These are phyloP conservation scores for Rhaphigaster nebulosa DNA, from an alignment of 2,888 invertebrate genomes.

Conservation along the genomic window DNA sequence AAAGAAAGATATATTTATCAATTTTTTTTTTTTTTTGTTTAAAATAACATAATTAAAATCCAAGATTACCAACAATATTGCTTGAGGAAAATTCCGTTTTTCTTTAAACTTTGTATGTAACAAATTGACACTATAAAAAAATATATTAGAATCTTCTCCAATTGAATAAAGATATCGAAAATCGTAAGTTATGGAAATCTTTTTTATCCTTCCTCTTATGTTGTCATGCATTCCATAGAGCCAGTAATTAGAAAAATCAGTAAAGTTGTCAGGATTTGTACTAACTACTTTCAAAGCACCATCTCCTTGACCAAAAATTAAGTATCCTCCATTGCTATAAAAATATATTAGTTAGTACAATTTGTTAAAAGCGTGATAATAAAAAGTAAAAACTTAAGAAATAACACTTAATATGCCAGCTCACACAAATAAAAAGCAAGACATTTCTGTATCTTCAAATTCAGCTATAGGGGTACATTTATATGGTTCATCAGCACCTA, in stretches of 20 bases:
- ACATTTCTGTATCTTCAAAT: constrained; percentile 74
- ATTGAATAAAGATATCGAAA: constrained; percentile 73
- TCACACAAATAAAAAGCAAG: constrained; percentile 63
- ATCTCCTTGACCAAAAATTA: constrained; percentile 70
- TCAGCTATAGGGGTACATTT: constrained; percentile 71
- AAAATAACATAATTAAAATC: background rate
- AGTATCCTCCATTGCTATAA: constrained; percentile 50
- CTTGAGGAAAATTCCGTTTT: constrained; percentile 59
- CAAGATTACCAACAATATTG: constrained; percentile 21
- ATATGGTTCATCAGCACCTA: constrained; percentile 70
- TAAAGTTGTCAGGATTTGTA: constrained; percentile 70
- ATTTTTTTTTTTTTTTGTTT: too few species aligned
- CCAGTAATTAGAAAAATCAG: constrained; percentile 77
- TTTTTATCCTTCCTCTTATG: constrained; percentile 77
- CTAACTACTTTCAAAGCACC: constrained; percentile 75
- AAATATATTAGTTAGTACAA: background rate
- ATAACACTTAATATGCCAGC: constrained; percentile 46
- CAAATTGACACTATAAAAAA: constrained; percentile 72
- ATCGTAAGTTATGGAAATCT: constrained; percentile 76
- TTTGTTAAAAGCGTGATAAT: constrained; percentile 5
- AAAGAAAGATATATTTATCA: constrained; percentile 12
- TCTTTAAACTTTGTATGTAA: constrained; percentile 55
- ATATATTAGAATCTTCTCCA: constrained; percentile 84
- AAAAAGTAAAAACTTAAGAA: background rate
- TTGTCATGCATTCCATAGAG: constrained; percentile 82